Percentiles rank a stretch among this genome's conserved stretches.
phyloP scores from a whole-genome alignment of 2,113 vertebrate species.

The Myrmecobius fasciatus region DNA sequence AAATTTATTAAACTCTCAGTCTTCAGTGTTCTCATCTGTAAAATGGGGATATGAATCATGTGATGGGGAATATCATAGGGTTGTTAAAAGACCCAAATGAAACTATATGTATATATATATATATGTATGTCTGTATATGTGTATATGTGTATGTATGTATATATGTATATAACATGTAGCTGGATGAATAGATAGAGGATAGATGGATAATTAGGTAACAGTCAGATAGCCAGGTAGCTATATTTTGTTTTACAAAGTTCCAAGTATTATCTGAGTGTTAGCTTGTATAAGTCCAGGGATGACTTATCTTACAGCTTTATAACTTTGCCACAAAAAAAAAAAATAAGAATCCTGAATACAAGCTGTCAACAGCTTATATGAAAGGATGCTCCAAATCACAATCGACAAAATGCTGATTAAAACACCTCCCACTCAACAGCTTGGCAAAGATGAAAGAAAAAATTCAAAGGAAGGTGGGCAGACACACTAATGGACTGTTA shows the following conservation, averaged over 20 bases:
- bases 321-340: background rate
- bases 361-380: background rate
- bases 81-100: background rate
- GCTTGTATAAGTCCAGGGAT: background rate
- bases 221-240: no score
- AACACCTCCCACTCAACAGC: background rate
- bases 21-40: background rate
- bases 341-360: background rate
- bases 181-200: background rate
- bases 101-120: background rate
- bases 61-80: background rate
- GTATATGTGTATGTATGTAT: no score
- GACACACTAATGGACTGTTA: background rate
- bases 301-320: background rate
- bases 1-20: no score
- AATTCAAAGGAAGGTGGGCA: background rate
- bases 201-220: background rate
- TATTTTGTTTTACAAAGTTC: background rate
- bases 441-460: background rate
- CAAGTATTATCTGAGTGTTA: background rate
- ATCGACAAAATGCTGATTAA: background rate
- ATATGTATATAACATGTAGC: background rate
- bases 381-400: background rate
- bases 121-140: no score
- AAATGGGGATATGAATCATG: background rate